Evolutionary conservation across 2,888 invertebrate species (phyloP).

Genomic region (Tetanocera ferruginea): DNA sequence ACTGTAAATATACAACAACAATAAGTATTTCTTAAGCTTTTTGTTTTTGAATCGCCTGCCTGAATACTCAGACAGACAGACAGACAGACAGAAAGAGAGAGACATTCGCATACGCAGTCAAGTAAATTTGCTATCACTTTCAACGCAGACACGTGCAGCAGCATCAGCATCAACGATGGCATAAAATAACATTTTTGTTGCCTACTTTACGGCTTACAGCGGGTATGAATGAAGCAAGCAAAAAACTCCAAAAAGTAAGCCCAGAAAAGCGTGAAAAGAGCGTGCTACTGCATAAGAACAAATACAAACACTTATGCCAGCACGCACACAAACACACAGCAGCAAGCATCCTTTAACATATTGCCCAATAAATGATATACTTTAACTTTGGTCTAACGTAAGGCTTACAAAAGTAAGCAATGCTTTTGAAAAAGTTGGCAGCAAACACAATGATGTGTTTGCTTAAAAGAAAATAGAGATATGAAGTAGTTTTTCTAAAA

Average conservation of each 20-base stretch:
- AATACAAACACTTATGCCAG: not conserved
- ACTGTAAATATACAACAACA: not conserved
- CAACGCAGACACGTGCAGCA: not conserved
- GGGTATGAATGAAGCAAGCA: not conserved
- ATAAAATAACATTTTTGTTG: conserved; percentile 18
- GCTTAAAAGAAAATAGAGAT: no score
- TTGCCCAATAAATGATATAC: no score
- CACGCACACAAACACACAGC: not conserved
- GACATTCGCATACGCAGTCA: not conserved
- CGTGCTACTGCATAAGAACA: not conserved
- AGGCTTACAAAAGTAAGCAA: no score
- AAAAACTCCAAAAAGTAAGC: not conserved
- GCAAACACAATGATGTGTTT: no score
- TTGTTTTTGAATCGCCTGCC: not conserved
- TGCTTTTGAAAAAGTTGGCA: no score
- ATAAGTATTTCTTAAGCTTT: conserved; percentile 10
- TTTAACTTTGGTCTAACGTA: no score
- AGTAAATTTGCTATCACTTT: not conserved
- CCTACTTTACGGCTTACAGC: conserved; percentile 18
- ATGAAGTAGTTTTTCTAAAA: no score
- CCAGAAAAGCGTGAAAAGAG: not conserved
- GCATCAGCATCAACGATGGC: not conserved
- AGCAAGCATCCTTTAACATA: no score
- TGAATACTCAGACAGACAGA: not conserved
- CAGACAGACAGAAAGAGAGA: no score